Evolutionary conservation across 1,140 invertebrate species (phyloP).

Genomic region (Schlechtendalia chinensis): DNA sequence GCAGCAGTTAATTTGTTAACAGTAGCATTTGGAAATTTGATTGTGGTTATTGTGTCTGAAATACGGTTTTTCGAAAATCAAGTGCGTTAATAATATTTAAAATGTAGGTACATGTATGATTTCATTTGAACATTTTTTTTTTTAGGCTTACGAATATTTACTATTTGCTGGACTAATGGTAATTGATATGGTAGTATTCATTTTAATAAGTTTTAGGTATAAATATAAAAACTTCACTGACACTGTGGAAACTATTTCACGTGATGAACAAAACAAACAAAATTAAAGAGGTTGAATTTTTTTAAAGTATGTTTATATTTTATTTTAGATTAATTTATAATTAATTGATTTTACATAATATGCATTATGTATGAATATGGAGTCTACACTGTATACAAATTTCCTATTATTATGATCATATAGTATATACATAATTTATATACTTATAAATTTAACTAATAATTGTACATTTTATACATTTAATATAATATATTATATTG

Average conservation of each 20-base stretch:
- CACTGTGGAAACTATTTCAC: neutral
- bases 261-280: neutral
- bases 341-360: too few species aligned
- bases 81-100: conserved; percentile 55
- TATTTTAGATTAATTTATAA: too few species aligned
- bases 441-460: too few species aligned
- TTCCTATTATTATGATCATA: too few species aligned
- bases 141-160: conserved; percentile 80
- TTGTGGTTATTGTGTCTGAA: conserved; percentile 59
- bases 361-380: too few species aligned
- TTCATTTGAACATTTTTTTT: neutral
- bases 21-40: conserved; percentile 59
- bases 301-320: neutral
- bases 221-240: conserved; percentile 55
- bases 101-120: too few species aligned
- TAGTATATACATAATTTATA: too few species aligned
- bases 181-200: conserved; percentile 77
- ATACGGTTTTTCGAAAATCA: conserved; percentile 59
- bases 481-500: too few species aligned
- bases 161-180: conserved; percentile 84
- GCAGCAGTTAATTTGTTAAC: conserved; percentile 59
- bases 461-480: too few species aligned
- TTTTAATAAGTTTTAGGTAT: conserved; percentile 70
- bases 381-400: too few species aligned
- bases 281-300: neutral